phyloP scores from a whole-genome alignment of 2,113 vertebrate species.

The Pomatorhinus ruficollis region DNA sequence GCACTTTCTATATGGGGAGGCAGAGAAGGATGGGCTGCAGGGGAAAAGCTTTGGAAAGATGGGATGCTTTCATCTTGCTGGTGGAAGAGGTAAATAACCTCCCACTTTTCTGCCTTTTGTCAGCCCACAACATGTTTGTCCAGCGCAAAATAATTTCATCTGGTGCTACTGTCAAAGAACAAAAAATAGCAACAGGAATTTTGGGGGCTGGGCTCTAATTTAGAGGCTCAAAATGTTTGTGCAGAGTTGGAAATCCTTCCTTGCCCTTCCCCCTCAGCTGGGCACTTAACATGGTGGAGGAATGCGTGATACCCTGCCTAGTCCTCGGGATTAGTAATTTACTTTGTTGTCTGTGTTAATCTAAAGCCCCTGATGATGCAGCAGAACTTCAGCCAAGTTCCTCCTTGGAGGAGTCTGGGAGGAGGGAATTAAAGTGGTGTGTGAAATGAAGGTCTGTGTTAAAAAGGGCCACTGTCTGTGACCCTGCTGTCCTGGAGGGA shows the following conservation, averaged over 20 bases:
- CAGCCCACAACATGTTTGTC: neutral
- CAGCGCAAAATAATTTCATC: neutral
- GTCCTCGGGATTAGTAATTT: neutral
- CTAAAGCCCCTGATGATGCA: neutral
- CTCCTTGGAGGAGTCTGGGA: neutral
- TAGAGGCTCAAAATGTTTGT: neutral
- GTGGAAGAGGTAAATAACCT: neutral
- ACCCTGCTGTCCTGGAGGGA: neutral
- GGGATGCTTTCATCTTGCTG: neutral
- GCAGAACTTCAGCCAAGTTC: neutral
- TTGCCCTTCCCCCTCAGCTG: neutral
- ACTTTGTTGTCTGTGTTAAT: neutral
- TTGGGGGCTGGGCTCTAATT: neutral
- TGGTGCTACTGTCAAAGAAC: neutral
- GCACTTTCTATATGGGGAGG: neutral
- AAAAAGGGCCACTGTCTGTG: neutral
- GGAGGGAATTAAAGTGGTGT: neutral
- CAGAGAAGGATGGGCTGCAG: neutral
- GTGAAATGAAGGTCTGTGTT: accelerated
- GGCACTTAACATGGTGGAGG: neutral
- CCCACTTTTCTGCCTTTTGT: neutral
- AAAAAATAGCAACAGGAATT: conserved; percentile 4
- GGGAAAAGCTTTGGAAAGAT: neutral
- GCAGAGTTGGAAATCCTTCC: neutral
- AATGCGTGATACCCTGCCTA: neutral